phyloP scores from a whole-genome alignment of 2,113 vertebrate genomes.

The Toxotes jaculatrix region DNA sequence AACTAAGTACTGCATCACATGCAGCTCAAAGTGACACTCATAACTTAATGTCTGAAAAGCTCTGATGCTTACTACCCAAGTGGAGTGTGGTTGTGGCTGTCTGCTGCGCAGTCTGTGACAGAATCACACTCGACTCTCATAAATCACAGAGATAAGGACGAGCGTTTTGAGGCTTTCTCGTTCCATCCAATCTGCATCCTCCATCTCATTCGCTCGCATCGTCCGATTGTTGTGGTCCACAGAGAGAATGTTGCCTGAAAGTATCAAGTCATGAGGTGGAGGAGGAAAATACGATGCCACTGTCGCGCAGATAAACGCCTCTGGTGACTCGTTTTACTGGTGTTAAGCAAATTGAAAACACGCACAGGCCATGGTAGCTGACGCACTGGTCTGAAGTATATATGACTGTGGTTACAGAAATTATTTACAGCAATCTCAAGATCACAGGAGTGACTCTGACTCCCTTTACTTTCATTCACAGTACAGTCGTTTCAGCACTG shows the following conservation, averaged over 20 bases:
- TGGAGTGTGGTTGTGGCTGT: conserved; percentile 14
- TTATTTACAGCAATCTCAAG: neutral
- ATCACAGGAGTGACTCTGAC: neutral
- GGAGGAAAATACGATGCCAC: neutral
- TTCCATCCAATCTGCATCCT: conserved; percentile 8
- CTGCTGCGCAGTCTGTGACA: conserved; percentile 8
- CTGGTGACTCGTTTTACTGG: conserved; percentile 13
- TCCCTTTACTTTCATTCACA: neutral
- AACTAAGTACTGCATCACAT: neutral
- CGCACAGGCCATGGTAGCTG: neutral
- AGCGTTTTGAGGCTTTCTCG: conserved; percentile 11
- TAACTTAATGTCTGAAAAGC: neutral
- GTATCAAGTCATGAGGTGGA: conserved; percentile 14
- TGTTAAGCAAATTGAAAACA: conserved; percentile 43
- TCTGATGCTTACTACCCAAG: neutral
- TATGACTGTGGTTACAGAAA: conserved; percentile 11
- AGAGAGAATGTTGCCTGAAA: neutral
- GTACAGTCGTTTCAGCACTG: no score
- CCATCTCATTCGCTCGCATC: conserved; percentile 33
- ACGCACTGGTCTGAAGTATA: conserved; percentile 15
- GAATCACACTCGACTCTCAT: conserved; percentile 22
- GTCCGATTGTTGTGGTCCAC: conserved; percentile 18
- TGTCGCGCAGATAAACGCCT: neutral
- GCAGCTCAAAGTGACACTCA: conserved; percentile 18
- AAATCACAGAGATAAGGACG: conserved; percentile 17